Evolutionary conservation across 2,888 invertebrate species (phyloP), one percentile per base, ranked within the genome.

Genomic region (Leptodirus hochenwartii): DNA sequence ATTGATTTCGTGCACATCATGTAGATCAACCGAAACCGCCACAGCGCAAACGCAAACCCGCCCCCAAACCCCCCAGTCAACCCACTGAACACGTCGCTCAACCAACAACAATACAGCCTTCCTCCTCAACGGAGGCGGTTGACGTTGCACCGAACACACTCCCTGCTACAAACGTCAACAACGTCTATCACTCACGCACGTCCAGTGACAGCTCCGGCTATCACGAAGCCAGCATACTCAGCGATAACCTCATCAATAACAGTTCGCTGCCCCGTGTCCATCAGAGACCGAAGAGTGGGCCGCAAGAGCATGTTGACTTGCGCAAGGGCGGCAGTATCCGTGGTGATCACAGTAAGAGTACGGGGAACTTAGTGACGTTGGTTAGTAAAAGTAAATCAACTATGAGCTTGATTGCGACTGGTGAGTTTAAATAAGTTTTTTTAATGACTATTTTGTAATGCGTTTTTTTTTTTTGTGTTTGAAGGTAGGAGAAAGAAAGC

Each of bases 121-220:
- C 38, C 41, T 6, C 20, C 20, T n/a, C n/a, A 20, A 2, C 25
- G 11, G 24, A 27, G 13, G 13, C 22, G 17, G 11, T 17, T 10
- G 17, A 29, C 10, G 30, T 24, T n/a, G 30, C 34, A 5, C 32
- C 34, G 8, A 39, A 37, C 15, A 39, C 34, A 6, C 23, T 36
- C 14, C 34, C 40, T 16, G 40, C 37, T 23, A 43, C 44, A 13
- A 49, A 47, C 28, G 49, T 51, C 35, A 44, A 69, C 43, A 53
- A 64, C 23, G 65, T 67, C 35, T 65, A 64, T 43, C 74, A 75
- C 58, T 74, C 73, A 23, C 58, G 75, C 37, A 73, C 73, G 45
- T 73, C 72, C 50, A 74, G 74, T 37, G 75, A 75, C 47, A 75
- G 74, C 41, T 72, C 71, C 33, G 75, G 74, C 1, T 74, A 74